These are phyloP conservation scores for Chrysolophus pictus DNA, from an alignment of 2,797 vertebrate genomes.

Conservation along the genomic window DNA sequence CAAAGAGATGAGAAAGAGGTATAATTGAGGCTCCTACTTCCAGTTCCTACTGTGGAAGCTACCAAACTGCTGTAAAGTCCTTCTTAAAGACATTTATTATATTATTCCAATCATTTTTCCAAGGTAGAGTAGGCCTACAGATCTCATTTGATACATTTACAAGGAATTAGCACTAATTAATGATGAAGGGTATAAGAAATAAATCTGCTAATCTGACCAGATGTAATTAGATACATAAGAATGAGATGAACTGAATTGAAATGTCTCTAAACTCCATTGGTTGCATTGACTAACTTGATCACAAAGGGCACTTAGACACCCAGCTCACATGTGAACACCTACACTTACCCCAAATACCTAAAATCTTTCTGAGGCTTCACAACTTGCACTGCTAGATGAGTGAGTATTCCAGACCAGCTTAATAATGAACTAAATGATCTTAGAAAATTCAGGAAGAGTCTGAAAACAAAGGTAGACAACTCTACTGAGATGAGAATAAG, in stretches of 20 bases:
- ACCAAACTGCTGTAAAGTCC: not conserved
- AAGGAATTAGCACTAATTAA: not conserved
- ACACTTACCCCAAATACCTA: not conserved
- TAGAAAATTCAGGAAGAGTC: not conserved
- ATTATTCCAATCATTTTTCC: not conserved
- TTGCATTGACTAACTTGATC: not conserved
- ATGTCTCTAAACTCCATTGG: not conserved
- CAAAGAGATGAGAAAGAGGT: constrained; percentile 29
- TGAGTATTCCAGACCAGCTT: not conserved
- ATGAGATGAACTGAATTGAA: not conserved
- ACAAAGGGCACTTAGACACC: not conserved
- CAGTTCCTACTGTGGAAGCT: constrained; percentile 7
- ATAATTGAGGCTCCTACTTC: constrained; percentile 10
- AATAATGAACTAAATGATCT: not conserved
- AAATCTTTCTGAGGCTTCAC: not conserved
- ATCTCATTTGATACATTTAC: not conserved
- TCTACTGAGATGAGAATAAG: not conserved
- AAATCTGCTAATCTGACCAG: not conserved
- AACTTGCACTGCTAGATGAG: not conserved
- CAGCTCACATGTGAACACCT: not conserved
- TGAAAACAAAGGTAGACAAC: not conserved
- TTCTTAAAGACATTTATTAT: not conserved
- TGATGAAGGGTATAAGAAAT: not conserved
- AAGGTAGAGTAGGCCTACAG: not conserved
- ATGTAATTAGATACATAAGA: not conserved